Percentiles rank a stretch among this genome's conserved stretches.
These are phyloP conservation scores for Etia nguti DNA, from an alignment of 2,113 vertebrate species.

Conservation along the genomic window DNA sequence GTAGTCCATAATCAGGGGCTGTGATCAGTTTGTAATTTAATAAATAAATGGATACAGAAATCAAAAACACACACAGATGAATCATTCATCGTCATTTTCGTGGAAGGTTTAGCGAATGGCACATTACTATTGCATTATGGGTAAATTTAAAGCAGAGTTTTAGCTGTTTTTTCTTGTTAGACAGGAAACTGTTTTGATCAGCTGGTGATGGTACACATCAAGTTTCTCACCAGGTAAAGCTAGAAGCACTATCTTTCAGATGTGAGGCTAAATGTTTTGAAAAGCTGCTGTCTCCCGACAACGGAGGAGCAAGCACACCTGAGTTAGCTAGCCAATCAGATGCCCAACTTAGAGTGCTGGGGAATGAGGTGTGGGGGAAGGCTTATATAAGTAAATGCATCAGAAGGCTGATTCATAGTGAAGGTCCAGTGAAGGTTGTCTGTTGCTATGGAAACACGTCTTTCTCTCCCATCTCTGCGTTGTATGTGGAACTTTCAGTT, in stretches of 20 bases:
- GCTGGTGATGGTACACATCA: not conserved
- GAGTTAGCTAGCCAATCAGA: not conserved
- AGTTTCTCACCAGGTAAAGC: not conserved
- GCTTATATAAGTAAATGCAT: not conserved
- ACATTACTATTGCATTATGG: conserved; percentile 32
- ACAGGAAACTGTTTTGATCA: not conserved
- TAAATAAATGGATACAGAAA: not conserved
- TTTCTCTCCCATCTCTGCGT: not conserved
- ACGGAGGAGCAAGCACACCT: not conserved
- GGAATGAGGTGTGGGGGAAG: not conserved
- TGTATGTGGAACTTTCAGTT: not conserved
- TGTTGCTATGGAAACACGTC: not conserved
- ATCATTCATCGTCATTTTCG: not conserved
- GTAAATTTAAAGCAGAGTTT: conserved; percentile 13
- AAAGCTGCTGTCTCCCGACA: not conserved
- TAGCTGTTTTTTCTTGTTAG: conserved; percentile 1
- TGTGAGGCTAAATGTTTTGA: not conserved
- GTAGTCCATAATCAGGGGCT: not conserved
- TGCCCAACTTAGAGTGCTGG: not conserved
- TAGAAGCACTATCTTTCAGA: not conserved
- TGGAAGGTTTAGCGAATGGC: not conserved
- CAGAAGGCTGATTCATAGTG: not conserved
- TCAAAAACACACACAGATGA: not conserved
- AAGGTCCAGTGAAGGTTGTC: not conserved
- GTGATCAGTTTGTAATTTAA: not conserved